Evolutionary conservation across 2,888 invertebrate genomes (phyloP).

Genomic region (Endotricha flammealis): DNA sequence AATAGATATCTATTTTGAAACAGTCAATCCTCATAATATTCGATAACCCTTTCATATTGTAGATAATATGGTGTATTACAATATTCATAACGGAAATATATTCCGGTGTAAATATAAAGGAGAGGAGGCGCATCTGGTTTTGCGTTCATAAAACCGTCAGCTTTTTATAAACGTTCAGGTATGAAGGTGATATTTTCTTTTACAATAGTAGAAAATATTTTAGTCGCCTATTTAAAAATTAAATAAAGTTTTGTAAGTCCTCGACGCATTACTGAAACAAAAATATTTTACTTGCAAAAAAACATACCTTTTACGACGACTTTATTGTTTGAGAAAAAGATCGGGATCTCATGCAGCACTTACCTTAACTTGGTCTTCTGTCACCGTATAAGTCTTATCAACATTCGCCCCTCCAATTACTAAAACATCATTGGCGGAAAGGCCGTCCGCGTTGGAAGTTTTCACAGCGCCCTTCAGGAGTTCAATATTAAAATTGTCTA

Average conservation of each 20-base stretch:
- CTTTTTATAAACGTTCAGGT: neutral
- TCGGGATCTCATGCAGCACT: slow-evolving; percentile 44
- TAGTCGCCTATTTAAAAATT: too few relatives aligned
- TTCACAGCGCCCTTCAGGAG: slow-evolving; percentile 24
- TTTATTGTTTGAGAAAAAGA: neutral
- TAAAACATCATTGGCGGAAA: slow-evolving; percentile 51
- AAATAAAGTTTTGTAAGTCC: too few relatives aligned
- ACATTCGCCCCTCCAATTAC: slow-evolving; percentile 89
- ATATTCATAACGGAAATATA: slow-evolving; percentile 1
- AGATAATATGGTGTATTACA: neutral
- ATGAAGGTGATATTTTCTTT: too few relatives aligned
- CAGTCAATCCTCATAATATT: too few relatives aligned
- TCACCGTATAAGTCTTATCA: slow-evolving; percentile 83
- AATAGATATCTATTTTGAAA: too few relatives aligned
- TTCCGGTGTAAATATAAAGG: neutral
- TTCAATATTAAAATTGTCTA: slow-evolving; percentile 44
- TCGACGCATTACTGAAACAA: too few relatives aligned
- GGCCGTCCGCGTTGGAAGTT: slow-evolving; percentile 10
- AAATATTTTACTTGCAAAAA: too few relatives aligned
- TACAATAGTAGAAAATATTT: too few relatives aligned
- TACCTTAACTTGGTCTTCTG: slow-evolving; percentile 82
- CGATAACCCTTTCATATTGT: too few relatives aligned
- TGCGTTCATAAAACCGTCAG: neutral
- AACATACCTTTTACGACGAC: too few relatives aligned
- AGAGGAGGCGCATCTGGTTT: slow-evolving; percentile 1